Evolutionary conservation across 1,140 invertebrate genomes (phyloP), one percentile per base, ranked within the genome.

Genomic region (Zaprionus lachaisei): DNA sequence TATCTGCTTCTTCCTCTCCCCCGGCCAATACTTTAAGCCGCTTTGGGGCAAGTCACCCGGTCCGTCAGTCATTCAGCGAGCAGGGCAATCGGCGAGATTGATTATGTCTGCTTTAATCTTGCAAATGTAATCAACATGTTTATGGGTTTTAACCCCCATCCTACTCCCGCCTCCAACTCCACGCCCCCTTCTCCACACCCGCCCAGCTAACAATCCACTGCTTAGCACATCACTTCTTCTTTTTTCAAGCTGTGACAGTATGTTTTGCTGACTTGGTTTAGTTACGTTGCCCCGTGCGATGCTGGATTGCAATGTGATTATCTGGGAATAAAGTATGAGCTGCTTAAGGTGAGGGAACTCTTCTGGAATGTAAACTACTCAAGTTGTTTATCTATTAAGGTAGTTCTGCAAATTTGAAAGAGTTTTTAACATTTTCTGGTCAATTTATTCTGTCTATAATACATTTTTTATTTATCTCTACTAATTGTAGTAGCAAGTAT

Each of bases 101-200:
- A 86, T 85, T 81, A 76, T 76, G 79, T 70, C 82, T 79, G 68
- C 72, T 81, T 79, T 71, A 83, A 83, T 83, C 69, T 73, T 76
- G 72, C 49, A 70, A 81, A 72, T 79, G 79, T 76, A 79, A 79
- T 81, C 81, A 75, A 72, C 71, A 79, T 81, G 75, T 63, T 68
- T 69, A 57, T 68, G 49, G 58, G 28, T 58, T 56, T 71, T 60
- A 49, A 31, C 54, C 37, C 15, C 38, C 31, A 5, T 34, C 28
- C 38, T 14, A 26, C 11, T 9, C 31, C 31, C 28, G 9, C 31
- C 14, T 20, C 15, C 20, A n/a, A 5, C 14, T 60, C 4, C 26
- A 28, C 20, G 26, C 11, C 7, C 24, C 49, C 26, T 17, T 12
- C 4, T 2, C 12, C 26, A 12, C 12, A 9, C 66, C 26, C 37